These are phyloP conservation scores for Gymnothorax reevesii DNA, from an alignment of 2,797 vertebrate genomes.

Conservation along the genomic window DNA sequence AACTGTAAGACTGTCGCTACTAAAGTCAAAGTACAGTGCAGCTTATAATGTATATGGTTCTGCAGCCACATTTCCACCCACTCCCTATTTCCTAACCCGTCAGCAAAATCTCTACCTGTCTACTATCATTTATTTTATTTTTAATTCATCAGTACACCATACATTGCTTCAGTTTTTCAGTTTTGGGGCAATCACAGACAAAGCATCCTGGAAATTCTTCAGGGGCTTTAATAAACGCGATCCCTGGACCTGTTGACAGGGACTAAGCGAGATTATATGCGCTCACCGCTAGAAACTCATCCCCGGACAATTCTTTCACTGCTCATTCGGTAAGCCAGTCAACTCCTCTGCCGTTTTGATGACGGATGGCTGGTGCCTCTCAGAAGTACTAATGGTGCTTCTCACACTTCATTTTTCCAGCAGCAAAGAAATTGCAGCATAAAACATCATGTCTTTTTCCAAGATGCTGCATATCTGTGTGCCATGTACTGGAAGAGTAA, in stretches of 20 bases:
- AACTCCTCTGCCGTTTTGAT: constrained; percentile 19
- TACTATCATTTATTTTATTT: constrained; percentile 20
- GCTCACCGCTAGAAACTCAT: constrained; percentile 30
- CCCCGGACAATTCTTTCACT: constrained; percentile 28
- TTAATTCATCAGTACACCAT: not conserved
- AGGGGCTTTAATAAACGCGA: constrained; percentile 34
- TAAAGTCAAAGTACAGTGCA: not conserved
- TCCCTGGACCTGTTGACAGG: constrained; percentile 29
- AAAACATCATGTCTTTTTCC: constrained; percentile 23
- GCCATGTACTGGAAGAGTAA: not conserved
- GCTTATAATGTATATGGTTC: constrained; percentile 6
- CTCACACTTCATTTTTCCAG: not conserved
- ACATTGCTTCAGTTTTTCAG: constrained; percentile 10
- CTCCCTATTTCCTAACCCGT: constrained; percentile 6
- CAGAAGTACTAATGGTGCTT: constrained; percentile 17
- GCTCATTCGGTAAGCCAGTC: constrained; percentile 28
- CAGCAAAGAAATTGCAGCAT: not conserved
- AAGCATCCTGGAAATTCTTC: constrained; percentile 32
- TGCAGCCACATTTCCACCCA: constrained; percentile 7
- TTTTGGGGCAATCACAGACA: not conserved
- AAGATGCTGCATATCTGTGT: not conserved
- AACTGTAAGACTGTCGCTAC: not conserved
- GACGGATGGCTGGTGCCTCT: constrained; percentile 23
- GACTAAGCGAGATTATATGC: constrained; percentile 38
- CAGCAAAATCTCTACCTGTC: constrained; percentile 7